phyloP scores from a whole-genome alignment of 2,888 invertebrate genomes.

The Andrena haemorrhoa region DNA sequence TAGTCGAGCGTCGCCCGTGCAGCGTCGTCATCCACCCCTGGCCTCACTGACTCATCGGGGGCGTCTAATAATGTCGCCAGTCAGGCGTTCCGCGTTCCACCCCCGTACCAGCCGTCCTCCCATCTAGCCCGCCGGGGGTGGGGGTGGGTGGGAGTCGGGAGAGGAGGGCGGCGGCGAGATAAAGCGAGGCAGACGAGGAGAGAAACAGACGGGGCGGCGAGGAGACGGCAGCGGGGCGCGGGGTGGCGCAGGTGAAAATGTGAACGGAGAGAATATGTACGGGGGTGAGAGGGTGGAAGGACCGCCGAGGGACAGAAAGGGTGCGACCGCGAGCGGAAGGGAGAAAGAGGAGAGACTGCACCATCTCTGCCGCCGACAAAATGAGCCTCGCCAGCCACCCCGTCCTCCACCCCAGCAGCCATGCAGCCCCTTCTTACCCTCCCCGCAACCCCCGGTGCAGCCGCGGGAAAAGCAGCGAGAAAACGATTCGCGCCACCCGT shows the following conservation, averaged over 20 bases:
- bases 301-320: slow-evolving; percentile 10
- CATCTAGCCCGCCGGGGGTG: slow-evolving; percentile 41
- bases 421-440: slow-evolving; percentile 27
- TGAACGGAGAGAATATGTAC: slow-evolving; percentile 51
- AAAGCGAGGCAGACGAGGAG: slow-evolving; percentile 51
- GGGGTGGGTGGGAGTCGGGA: too few species aligned
- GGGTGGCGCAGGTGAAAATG: slow-evolving; percentile 55
- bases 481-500: slow-evolving; percentile 72
- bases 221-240: slow-evolving; percentile 47
- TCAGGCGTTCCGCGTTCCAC: slow-evolving; percentile 82
- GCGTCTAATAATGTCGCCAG: slow-evolving; percentile 85
- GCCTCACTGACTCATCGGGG: slow-evolving; percentile 81
- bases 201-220: slow-evolving; percentile 39
- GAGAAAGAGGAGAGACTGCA: slow-evolving; percentile 56
- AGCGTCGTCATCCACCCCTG: slow-evolving; percentile 67
- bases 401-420: slow-evolving; percentile 61
- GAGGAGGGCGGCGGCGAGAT: slow-evolving; percentile 52
- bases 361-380: slow-evolving; percentile 82
- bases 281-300: slow-evolving; percentile 21
- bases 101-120: slow-evolving; percentile 58
- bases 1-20: slow-evolving; percentile 40
- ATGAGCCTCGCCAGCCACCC: slow-evolving; percentile 82
- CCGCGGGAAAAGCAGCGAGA: slow-evolving; percentile 73
- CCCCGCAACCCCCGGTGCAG: slow-evolving; percentile 29
- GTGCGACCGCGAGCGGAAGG: background rate